A percentile compares a stretch with the other conserved stretches of the same genome.
phyloP scores from a whole-genome alignment of 2,888 invertebrate species.

The Opisthograptis luteolata region DNA sequence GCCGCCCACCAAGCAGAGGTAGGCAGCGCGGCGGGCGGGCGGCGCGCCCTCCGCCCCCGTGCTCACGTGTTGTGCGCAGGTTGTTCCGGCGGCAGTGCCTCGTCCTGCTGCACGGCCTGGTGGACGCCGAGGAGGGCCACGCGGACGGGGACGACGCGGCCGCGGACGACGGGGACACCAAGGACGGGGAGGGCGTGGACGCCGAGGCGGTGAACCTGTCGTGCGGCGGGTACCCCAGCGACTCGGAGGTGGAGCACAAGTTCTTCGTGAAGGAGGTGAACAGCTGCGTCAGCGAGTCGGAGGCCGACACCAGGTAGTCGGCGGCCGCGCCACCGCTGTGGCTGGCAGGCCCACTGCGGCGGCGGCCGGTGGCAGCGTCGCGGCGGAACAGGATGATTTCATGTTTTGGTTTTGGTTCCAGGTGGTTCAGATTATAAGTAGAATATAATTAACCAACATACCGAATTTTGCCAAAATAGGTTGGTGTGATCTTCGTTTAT shows the following conservation, averaged over 20 bases:
- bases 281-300: constrained; percentile 4
- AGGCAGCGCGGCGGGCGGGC: background rate
- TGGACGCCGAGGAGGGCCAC: constrained; percentile 52
- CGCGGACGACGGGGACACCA: constrained; percentile 12
- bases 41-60: background rate
- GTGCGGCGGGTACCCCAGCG: constrained; percentile 10
- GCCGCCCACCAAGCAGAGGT: constrained; percentile 32
- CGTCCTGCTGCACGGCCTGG: constrained; percentile 59
- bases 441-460: no score
- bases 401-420: no score
- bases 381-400: no score
- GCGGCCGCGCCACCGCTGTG: background rate
- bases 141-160: background rate
- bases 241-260: constrained; percentile 10
- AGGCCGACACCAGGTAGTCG: constrained; percentile 17
- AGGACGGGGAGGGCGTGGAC: constrained; percentile 21
- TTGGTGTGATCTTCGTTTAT: no score
- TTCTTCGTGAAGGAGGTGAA: constrained; percentile 5
- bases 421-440: no score
- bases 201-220: constrained; percentile 9
- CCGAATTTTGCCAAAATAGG: no score
- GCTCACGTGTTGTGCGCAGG: no score
- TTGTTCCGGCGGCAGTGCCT: constrained; percentile 67
- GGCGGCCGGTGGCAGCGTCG: no score
- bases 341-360: no score